phyloP scores from a whole-genome alignment of 2,797 vertebrate genomes.

The Caiman crocodilus region DNA sequence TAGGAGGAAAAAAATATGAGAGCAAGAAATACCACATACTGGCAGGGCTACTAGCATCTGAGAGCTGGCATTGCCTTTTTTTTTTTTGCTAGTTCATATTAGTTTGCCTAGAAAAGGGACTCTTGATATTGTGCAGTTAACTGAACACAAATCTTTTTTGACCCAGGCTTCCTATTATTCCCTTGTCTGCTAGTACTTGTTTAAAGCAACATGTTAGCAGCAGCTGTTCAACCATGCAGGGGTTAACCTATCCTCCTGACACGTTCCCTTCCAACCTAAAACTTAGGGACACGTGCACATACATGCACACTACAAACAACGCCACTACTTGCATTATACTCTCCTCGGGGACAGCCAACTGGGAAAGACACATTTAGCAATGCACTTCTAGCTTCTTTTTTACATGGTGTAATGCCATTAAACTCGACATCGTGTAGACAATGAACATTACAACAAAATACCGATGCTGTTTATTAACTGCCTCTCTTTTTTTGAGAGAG shows the following conservation, averaged over 20 bases:
- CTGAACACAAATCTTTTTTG: neutral
- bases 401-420: conserved; percentile 35
- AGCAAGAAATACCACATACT: neutral
- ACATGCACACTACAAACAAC: conserved; percentile 47
- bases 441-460: conserved; percentile 32
- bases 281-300: conserved; percentile 32
- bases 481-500: conserved; percentile 25
- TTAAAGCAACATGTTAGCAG: neutral
- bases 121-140: accelerated
- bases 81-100: neutral
- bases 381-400: conserved; percentile 50
- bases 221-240: accelerated
- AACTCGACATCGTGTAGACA: conserved; percentile 44
- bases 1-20: neutral
- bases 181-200: neutral
- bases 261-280: conserved; percentile 21
- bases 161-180: neutral
- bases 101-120: accelerated
- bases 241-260: neutral
- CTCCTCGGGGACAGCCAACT: conserved; percentile 50
- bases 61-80: neutral
- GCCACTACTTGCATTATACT: neutral
- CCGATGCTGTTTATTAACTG: conserved; percentile 51
- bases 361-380: conserved; percentile 56
- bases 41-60: neutral